Evolutionary conservation across 2,113 vertebrate genomes (phyloP), one percentile per base, ranked within the genome.

Genomic region (Fulica atra): DNA sequence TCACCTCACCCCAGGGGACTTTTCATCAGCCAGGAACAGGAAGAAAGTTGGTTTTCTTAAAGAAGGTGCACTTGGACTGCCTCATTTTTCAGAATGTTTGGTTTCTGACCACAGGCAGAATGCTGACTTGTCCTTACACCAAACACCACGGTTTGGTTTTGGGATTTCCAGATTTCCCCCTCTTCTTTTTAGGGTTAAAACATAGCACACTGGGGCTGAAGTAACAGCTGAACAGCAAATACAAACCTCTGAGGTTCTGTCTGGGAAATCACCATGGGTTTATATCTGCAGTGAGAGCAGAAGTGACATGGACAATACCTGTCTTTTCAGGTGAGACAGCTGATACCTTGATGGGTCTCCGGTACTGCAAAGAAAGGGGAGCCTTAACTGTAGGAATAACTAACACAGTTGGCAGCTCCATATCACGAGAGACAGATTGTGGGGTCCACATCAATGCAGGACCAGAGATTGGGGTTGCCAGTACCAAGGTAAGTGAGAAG

Each of bases 401-500:
- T n/a, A 99, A 99, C 97, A 99, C 99, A 0, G 99, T 99, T 9
- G 99, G 99, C 95, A 99, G 99, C 97, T 99, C 99, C 59, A 99
- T 99, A 90, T 99, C 99, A 1, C 98, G 99, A 6, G 99, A 99
- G 97, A 99, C 99, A 0, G 99, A 99, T 86, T 99, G 99, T 16
- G 99, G 99, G 1, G 99, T 99, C 77, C 99, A 99, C 78, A 99
- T 99, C 98, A 99, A 99, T 6, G 99, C 99, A 0, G 99, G 99
- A 5, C 99, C 99, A 5, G 99, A 99, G 98, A 98, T 99, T 1
- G 99, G 99, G 10, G 99, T 99, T 60, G 99, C 99, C 94, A 99
- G 99, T 92, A 99, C 99, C 83, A 99, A 99, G 99, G 99, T 99
- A 81, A 97, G 91, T 5, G 31, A 1, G 9, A 6, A 3, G 21